Evolutionary conservation across 2,888 invertebrate species (phyloP).

Genomic region (Xylota segnis): DNA sequence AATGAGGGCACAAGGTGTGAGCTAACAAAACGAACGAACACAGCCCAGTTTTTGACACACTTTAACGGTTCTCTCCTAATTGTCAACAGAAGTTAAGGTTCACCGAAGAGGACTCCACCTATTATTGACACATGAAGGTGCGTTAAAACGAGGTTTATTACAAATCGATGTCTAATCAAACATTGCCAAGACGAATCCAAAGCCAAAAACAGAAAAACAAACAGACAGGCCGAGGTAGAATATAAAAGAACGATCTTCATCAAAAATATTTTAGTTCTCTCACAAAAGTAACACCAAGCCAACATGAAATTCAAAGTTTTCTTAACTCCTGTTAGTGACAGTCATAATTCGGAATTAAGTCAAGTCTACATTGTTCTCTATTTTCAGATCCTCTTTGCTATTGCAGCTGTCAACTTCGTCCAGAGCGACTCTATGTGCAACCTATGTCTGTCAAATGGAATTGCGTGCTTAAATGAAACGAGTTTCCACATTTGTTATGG

Average conservation of each 20-base stretch:
- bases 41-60: slow-evolving; percentile 3
- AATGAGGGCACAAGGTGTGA: slow-evolving; percentile 3
- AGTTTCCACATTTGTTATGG: slow-evolving; percentile 78
- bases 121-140: neutral
- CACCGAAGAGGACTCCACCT: neutral
- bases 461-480: slow-evolving; percentile 79
- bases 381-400: neutral
- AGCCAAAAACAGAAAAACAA: neutral
- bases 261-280: neutral
- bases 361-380: neutral
- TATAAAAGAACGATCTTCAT: slow-evolving; percentile 15
- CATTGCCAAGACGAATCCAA: neutral
- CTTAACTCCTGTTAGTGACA: neutral
- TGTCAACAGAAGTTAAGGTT: neutral
- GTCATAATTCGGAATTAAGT: neutral
- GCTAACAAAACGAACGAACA: neutral
- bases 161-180: neutral
- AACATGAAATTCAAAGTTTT: slow-evolving; percentile 1
- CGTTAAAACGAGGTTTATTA: neutral
- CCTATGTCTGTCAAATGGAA: slow-evolving; percentile 77
- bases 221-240: neutral
- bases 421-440: slow-evolving; percentile 71
- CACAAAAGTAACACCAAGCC: neutral
- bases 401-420: neutral
- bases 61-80: neutral